Percentiles rank a stretch among this genome's conserved stretches.
phyloP scores from a whole-genome alignment of 2,888 invertebrate genomes.

The Operophtera brumata region DNA sequence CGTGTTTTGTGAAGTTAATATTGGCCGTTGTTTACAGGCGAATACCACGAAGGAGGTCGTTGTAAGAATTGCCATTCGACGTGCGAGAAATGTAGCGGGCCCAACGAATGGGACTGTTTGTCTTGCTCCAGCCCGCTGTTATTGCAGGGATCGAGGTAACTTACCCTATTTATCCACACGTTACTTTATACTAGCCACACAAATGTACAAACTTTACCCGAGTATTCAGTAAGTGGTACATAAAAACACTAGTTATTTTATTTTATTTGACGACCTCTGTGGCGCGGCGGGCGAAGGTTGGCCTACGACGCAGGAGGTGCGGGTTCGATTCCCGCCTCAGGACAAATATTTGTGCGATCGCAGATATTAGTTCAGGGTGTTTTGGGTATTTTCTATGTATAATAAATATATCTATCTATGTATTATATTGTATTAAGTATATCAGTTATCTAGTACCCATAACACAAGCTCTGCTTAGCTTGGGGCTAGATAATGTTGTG shows the following conservation, averaged over 20 bases:
- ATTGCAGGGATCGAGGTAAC: slow-evolving; percentile 83
- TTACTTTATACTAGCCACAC: slow-evolving; percentile 28
- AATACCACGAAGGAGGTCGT: slow-evolving; percentile 87
- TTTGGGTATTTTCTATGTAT: no score
- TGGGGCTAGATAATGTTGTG: no score
- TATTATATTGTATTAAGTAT: no score
- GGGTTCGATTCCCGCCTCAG: no score
- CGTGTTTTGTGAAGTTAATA: slow-evolving; percentile 33
- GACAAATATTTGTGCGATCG: no score
- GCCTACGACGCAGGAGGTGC: no score
- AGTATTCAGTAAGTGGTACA: slow-evolving; percentile 4
- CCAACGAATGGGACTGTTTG: slow-evolving; percentile 88
- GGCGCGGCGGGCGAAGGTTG: no score
- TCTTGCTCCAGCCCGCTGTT: slow-evolving; percentile 87
- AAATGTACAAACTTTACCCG: slow-evolving; percentile 11
- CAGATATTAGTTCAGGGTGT: no score
- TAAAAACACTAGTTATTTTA: slow-evolving; percentile 17
- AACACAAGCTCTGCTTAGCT: no score
- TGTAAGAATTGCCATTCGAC: slow-evolving; percentile 92
- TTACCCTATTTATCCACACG: slow-evolving; percentile 48
- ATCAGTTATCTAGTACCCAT: no score
- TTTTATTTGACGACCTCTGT: no score
- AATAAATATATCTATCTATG: no score
- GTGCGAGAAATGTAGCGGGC: slow-evolving; percentile 91
- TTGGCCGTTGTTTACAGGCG: slow-evolving; percentile 75